Evolutionary conservation across 2,888 invertebrate species (phyloP), one percentile per base, ranked within the genome.

Genomic region (Lasioglossum malachurum): DNA sequence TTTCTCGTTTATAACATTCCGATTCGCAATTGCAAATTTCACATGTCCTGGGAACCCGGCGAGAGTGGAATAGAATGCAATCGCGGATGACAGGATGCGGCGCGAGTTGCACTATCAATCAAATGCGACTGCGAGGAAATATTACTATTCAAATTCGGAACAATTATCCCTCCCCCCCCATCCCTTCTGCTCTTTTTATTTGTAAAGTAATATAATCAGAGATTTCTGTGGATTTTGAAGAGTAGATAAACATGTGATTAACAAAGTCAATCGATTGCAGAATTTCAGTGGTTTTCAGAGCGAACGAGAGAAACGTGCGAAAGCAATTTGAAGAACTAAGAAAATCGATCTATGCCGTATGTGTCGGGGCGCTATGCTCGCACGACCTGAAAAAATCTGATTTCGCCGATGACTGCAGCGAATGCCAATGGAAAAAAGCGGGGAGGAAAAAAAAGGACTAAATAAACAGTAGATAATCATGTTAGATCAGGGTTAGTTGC

Each of bases 401-500:
- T 69, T 75, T 73, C 27, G 31, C 35, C 53, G 38, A 73, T 75
- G 67, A 76, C 53, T 57, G 67, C 67, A 44, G 23, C 31, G 77
- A 77, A 82, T 73, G 76, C 74, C 67, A 77, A 76, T 31, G 77
- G 5, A 67, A 73, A 74, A 44, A 69, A 19, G 23, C 4, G 44
- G 4, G 3, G 4, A 38, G 73, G 7, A 8, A 44, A 74, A 53
- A 77, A 84, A 82, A 73, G 82, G 60, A 38, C 72, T 82, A 82
- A 84, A 84, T 84, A 84, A 78, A 84, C 72, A 84, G 46, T 19
- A 19, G 57, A 71, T 80, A 84, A 83, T 83, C 77, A 27, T 67
- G 72, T 83, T 83, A 83, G 84, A 57, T 69, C 77, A 83, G 83
- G 77, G 77, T 84, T 83, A 83, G 84, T 84, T 84, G 77, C 77